Percentiles rank a stretch among this genome's conserved stretches.
Conservation (phyloP, 2,797 vertebrate species). For the Coranthus polyacanthus region DNA sequence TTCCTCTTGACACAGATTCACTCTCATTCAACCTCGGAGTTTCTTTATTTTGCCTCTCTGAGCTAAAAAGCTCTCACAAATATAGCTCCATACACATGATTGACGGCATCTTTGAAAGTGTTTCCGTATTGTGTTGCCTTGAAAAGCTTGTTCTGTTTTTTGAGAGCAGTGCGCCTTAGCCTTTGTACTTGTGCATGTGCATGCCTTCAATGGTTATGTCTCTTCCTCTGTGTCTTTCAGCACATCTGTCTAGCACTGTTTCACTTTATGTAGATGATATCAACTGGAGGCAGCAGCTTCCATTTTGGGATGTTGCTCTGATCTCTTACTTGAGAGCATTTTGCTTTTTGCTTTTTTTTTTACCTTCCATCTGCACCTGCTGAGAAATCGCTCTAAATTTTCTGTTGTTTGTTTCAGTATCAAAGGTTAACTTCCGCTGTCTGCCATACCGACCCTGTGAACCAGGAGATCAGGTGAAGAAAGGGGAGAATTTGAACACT, state of each 20-base stretch:
- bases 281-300: constrained; percentile 54
- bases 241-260: constrained; percentile 12
- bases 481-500: not conserved
- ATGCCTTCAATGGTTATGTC: constrained; percentile 26
- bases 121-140: constrained; percentile 33
- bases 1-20: constrained; percentile 8
- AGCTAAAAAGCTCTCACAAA: constrained; percentile 27
- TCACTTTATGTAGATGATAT: constrained; percentile 37
- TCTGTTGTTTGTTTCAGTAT: constrained; percentile 55
- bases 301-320: constrained; percentile 49
- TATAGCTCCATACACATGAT: constrained; percentile 33
- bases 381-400: constrained; percentile 25
- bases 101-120: constrained; percentile 47
- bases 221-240: not conserved
- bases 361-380: not conserved
- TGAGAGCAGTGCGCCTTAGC: constrained; percentile 23
- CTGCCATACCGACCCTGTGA: constrained; percentile 62
- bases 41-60: not conserved
- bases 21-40: not conserved
- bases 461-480: constrained; percentile 10
- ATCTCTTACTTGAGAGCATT: constrained; percentile 35
- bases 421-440: constrained; percentile 73
- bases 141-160: constrained; percentile 43
- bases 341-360: constrained; percentile 1
- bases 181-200: constrained; percentile 35